Evolutionary conservation across 2,888 invertebrate species (phyloP).

Genomic region (Drosophila nr. perissopoda): DNA sequence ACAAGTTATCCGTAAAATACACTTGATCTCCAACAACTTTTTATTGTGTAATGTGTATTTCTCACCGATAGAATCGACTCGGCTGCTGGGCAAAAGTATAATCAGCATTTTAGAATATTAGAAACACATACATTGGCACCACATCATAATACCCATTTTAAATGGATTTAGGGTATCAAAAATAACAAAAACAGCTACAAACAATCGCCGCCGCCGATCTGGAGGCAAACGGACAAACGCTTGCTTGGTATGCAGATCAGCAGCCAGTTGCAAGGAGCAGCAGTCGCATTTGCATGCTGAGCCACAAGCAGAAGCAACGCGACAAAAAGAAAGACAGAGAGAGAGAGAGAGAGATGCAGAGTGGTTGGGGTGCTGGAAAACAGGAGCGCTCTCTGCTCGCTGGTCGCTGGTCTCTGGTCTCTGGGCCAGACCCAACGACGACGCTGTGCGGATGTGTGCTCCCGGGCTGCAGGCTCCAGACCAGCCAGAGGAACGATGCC

Average conservation of each 20-base stretch:
- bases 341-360: neutral
- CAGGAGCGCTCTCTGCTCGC: slow-evolving; percentile 56
- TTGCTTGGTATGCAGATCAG: slow-evolving; percentile 79
- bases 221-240: slow-evolving; percentile 40
- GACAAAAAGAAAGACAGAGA: neutral
- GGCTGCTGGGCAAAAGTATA: neutral
- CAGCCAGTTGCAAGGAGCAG: slow-evolving; percentile 47
- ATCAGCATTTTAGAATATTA: neutral
- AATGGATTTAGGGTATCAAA: neutral
- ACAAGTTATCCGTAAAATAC: neutral
- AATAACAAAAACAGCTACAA: slow-evolving; percentile 66
- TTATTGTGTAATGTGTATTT: neutral
- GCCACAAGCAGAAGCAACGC: neutral
- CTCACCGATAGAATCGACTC: neutral
- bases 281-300: slow-evolving; percentile 71
- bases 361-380: slow-evolving; percentile 48
- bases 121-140: too few species aligned
- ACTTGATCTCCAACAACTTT: too few species aligned
- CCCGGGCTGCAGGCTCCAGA: slow-evolving; percentile 1
- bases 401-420: slow-evolving; percentile 22
- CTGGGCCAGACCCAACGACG: slow-evolving; percentile 75
- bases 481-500: slow-evolving; percentile 47
- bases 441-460: slow-evolving; percentile 50
- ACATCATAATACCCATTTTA: neutral
- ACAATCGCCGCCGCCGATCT: slow-evolving; percentile 81